Base-by-base conservation (phyloP, 2,113 vertebrate species). In the Semicossyphus pulcher region DNA sequence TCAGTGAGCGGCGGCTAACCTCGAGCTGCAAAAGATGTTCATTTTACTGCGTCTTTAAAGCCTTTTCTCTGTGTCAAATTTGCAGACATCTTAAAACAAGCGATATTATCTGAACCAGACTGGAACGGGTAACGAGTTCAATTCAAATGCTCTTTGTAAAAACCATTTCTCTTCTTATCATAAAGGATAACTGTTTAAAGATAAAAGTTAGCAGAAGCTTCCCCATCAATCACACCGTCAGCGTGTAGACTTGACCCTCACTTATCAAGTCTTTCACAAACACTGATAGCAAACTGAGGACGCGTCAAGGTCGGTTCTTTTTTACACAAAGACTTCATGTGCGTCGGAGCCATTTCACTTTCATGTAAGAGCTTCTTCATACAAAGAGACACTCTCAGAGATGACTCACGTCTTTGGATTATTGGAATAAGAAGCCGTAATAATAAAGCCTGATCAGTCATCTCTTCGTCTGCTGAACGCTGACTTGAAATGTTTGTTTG, bases 341-440 rank as follows among this genome's bases (percentile, higher is more conserved):
- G 49, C 63, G 0, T 68, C 36, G 1, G 1, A 12, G 21, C 15
- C 0, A 21, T 71, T 71, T 71, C 26, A 11, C 18, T 32, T 4
- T 4, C 29, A 45, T 61, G 56, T 23, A 52, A 51, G n/a, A 65
- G 16, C 54, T 25, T 61, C 44, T 41, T 67, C 34, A 39, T 12
- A 49, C 66, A 41, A 14, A 72, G 20, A 58, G 58, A 11, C 48
- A 2, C 58, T 42, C 15, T 48, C 11, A 41, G 10, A 49, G 57
- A 61, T 29, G 6, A 32, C 32, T 63, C 26, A 52, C 32, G 47
- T 72, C 41, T 45, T 21, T 0, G 42, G n/a, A 69, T 73, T 53
- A 28, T 53, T 61, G 72, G 59, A 69, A 64, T 54, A 48, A 68
- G 42, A 64, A 31, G 62, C 62, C 34, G 34, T 9, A 21, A 12